These are phyloP conservation scores for Macrostomum lignano DNA, from an alignment of 1,140 invertebrate species.

Conservation along the genomic window DNA sequence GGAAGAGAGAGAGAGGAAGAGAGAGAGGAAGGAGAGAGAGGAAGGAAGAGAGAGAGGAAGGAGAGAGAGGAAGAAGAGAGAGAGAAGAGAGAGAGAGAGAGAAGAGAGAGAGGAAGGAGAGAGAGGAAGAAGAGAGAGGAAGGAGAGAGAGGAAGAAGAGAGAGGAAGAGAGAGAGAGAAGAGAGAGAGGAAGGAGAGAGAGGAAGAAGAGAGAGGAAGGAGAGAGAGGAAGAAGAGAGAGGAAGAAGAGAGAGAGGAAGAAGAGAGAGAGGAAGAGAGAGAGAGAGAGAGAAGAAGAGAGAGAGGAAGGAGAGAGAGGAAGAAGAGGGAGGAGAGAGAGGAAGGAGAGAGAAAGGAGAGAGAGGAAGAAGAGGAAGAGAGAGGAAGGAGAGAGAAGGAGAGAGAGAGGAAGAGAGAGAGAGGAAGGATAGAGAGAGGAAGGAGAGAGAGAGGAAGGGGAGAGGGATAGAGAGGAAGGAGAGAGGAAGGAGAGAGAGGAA, in stretches of 20 bases:
- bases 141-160: background rate
- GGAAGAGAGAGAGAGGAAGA: conserved; percentile 4
- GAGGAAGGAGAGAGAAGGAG: background rate
- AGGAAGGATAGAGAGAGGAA: background rate
- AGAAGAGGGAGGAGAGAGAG: background rate
- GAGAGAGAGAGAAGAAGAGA: conserved; percentile 1
- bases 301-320: conserved; percentile 1
- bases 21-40: background rate
- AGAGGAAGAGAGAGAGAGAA: background rate
- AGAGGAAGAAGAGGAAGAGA: background rate
- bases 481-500: conserved; percentile 3
- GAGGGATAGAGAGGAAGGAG: conserved; percentile 5
- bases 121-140: conserved; percentile 6
- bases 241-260: background rate
- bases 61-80: conserved; percentile 1
- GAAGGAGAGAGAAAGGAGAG: conserved; percentile 5
- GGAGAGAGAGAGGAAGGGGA: background rate
- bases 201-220: background rate
- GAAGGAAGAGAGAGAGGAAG: conserved; percentile 7
- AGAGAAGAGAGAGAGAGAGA: background rate
- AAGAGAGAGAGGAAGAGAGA: conserved; percentile 2
- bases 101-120: background rate
- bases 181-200: conserved; percentile 4
- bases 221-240: conserved; percentile 2
- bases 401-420: background rate